Percentiles rank a stretch among this genome's conserved stretches.
phyloP scores from a whole-genome alignment of 2,888 invertebrate genomes.

The Griposia aprilina region DNA sequence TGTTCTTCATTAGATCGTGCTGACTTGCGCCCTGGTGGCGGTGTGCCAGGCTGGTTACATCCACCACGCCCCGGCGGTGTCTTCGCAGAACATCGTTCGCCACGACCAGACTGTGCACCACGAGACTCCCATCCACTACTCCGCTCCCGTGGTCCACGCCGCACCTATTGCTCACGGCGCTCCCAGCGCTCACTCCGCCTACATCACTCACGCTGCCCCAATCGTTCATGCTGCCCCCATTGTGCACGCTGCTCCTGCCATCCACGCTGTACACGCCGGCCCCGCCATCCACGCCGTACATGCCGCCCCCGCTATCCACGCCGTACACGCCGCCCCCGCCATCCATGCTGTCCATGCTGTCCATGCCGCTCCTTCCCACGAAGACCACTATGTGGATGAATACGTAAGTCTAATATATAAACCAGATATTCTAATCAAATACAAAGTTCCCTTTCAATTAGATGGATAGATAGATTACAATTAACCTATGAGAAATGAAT shows the following conservation, averaged over 20 bases:
- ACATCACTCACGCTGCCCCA: constrained; percentile 63
- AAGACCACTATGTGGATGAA: constrained; percentile 87
- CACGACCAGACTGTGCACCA: constrained; percentile 83
- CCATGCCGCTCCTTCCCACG: constrained; percentile 72
- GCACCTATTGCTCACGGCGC: constrained; percentile 66
- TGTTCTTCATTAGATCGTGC: constrained; percentile 76
- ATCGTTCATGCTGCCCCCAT: constrained; percentile 61
- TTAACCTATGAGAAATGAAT: constrained; percentile 34
- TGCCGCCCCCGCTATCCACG: constrained; percentile 44
- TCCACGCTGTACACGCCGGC: constrained; percentile 63
- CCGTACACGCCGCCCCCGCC: constrained; percentile 64
- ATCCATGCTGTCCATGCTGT: constrained; percentile 37
- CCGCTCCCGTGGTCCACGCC: constrained; percentile 69
- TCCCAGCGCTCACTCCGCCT: constrained; percentile 62
- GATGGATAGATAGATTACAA: neutral
- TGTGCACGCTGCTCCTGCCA: constrained; percentile 63
- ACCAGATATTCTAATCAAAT: constrained; percentile 6
- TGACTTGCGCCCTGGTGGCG: constrained; percentile 82
- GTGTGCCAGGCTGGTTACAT: constrained; percentile 84
- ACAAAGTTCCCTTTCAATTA: constrained; percentile 14
- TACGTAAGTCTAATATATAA: constrained; percentile 77
- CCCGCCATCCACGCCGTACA: constrained; percentile 49
- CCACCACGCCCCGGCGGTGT: constrained; percentile 87
- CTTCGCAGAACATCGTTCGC: constrained; percentile 87
- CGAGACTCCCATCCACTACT: constrained; percentile 81